Conservation (phyloP, 2,797 vertebrate genomes). For the Chaetodon trifasciatus region DNA sequence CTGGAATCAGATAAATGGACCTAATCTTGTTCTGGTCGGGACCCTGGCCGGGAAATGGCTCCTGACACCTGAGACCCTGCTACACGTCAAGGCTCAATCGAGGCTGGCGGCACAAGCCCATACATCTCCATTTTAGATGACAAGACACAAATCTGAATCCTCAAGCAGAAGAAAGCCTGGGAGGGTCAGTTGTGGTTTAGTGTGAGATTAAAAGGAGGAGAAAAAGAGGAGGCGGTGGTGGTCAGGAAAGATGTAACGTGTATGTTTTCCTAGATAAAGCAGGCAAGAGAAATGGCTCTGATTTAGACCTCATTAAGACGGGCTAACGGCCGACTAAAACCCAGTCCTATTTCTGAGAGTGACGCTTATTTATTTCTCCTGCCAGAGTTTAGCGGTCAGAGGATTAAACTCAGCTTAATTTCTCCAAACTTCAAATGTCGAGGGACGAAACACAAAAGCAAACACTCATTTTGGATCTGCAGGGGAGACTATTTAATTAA, state of each 20-base stretch:
- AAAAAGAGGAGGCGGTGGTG: conserved; percentile 41
- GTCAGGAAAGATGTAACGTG: conserved; percentile 63
- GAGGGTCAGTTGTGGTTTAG: conserved; percentile 65
- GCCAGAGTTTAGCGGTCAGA: conserved; percentile 15
- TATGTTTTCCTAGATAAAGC: conserved; percentile 70
- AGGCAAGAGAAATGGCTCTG: conserved; percentile 68
- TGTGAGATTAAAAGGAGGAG: conserved; percentile 61
- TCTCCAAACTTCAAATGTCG: conserved; percentile 30
- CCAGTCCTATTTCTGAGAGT: conserved; percentile 26
- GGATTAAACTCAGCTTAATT: conserved; percentile 40
- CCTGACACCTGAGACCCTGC: conserved; percentile 87
- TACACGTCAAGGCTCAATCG: conserved; percentile 79
- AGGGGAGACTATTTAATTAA: conserved; percentile 19
- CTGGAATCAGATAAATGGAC: conserved; percentile 87
- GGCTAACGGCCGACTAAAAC: conserved; percentile 52
- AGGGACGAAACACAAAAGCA: conserved; percentile 28
- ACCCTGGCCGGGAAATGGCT: conserved; percentile 83
- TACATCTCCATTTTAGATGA: conserved; percentile 86
- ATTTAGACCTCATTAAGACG: conserved; percentile 66
- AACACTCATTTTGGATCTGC: conserved; percentile 30
- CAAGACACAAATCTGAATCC: conserved; percentile 78
- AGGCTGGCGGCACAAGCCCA: conserved; percentile 67
- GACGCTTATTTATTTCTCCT: conserved; percentile 47
- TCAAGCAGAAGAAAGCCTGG: conserved; percentile 56
- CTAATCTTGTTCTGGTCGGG: conserved; percentile 85